Conservation (phyloP, 1,140 invertebrate genomes). For the Gryon sp. region DNA sequence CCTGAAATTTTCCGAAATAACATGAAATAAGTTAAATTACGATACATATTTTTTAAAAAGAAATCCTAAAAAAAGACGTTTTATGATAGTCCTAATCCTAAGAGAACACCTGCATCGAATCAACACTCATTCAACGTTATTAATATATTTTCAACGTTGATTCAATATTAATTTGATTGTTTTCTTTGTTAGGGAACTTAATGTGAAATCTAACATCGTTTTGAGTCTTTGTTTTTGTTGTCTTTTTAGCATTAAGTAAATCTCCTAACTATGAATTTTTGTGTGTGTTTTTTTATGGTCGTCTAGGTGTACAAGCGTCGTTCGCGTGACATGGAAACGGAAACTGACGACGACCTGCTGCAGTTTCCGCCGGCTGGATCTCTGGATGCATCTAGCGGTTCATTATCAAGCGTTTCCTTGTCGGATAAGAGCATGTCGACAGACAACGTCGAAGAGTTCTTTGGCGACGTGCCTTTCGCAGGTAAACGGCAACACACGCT, state of each 20-base stretch:
- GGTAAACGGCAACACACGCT: constrained; percentile 84
- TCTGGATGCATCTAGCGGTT: constrained; percentile 81
- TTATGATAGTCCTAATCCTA: no score
- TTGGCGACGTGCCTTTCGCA: constrained; percentile 91
- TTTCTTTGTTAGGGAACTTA: no score
- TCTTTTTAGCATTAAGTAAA: neutral
- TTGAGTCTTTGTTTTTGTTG: no score
- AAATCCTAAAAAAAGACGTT: no score
- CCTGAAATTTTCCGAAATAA: no score
- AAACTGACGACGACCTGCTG: constrained; percentile 84
- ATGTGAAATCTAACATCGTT: no score
- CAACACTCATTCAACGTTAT: no score
- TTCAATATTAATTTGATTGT: no score
- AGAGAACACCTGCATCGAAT: no score
- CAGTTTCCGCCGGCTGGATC: constrained; percentile 80
- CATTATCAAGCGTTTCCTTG: constrained; percentile 84
- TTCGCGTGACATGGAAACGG: constrained; percentile 89
- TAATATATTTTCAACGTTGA: no score
- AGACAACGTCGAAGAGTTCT: constrained; percentile 91
- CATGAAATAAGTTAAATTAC: no score
- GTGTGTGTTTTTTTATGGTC: neutral
- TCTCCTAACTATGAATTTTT: neutral
- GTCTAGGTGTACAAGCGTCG: constrained; percentile 88
- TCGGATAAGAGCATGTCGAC: constrained; percentile 89
- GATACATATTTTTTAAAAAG: no score